Base-by-base conservation (phyloP, 2,888 invertebrate species). In the Parnassius smintheus region DNA sequence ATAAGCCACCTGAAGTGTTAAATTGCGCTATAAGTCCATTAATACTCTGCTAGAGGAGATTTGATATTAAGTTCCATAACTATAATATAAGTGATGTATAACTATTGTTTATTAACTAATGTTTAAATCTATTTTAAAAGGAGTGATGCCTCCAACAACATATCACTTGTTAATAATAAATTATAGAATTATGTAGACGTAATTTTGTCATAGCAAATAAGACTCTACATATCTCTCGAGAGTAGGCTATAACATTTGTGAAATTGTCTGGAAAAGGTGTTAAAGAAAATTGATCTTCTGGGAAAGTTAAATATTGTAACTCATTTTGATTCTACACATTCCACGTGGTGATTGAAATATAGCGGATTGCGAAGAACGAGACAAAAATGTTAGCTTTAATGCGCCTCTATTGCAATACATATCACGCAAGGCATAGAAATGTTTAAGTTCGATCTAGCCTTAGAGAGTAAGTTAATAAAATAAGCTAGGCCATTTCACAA, bases 91-190 rank as follows among this genome's bases (percentile, higher is more conserved):
- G 82, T 74, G 71, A 75, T 78, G 76, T 82, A 82, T 64, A 60
- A 57, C 73, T 80, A 85, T 83, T 78, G 78, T 85, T 84, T 82
- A 77, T 75, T 72, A 77, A 81, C 74, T 77, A 83, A 81, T 80
- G 78, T 84, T 86, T 85, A 78, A 56, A 75, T 81, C 76, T 81
- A 80, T 85, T 77, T 83, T 75, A 82, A 83, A 86, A 77, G 73
- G 88, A 88, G 91, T 87, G 86, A 85, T 89, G 76, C 73, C 90
- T 91, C 89, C 86, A 83, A 75, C 87, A 82, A 91, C 91, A 91
- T 91, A 91, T 91, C 91, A 91, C 88, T 91, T 91, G 91, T 90
- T 90, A 90, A 83, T 89, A 90, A 90, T 80, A 88, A 87, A 88
- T 84, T 87, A 83, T 86, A 89, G 86, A 79, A 80, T 76, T 81